Base-by-base conservation (phyloP, 2,888 invertebrate species). In the Biston betularia region DNA sequence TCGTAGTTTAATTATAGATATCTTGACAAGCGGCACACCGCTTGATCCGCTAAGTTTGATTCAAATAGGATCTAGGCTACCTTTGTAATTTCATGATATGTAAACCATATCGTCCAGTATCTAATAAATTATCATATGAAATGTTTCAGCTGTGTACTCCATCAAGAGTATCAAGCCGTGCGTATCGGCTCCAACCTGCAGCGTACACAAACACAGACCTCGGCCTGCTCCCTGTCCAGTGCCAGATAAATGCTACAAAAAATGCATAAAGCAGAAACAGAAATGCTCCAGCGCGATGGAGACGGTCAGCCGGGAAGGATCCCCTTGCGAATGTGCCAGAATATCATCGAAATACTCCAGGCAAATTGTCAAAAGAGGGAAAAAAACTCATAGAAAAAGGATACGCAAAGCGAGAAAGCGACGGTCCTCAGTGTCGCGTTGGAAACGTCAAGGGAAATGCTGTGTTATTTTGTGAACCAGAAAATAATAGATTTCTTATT, bases 211-310 rank as follows among this genome's bases (percentile, higher is more conserved):
- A 57, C 90, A 89, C 70, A 83, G 90, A 70, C 92, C 89, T 2
- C 83, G 87, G 45, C 85, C 88, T 44, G 78, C 87, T 15, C 89
- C 91, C 6, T 92, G 92, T 66, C 84, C 87, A 11, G 65, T 84
- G n/a, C 92, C 90, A 45, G 89, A 91, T 64, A 79, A 85, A 67
- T 93, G 92, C 75, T 90, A 86, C 75, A 81, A 83, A 55, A 86
- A 83, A 76, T 87, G 89, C 71, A 84, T 80, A 55, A 86, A 76
- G 70, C 75, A 77, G 57, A 89, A 86, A 67, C 63, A 65, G 24
- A 90, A 88, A 80, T 91, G 92, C 55, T 86, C 86, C 50, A 90
- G 89, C 63, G 87, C 92, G 11, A 82, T 87, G 83, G 87, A 85
- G 2, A 85, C 82, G 2, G 82, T 89, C 33, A 75, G 74, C 54